phyloP scores from a whole-genome alignment of 2,888 invertebrate genomes.

The Ethmia dodecea region DNA sequence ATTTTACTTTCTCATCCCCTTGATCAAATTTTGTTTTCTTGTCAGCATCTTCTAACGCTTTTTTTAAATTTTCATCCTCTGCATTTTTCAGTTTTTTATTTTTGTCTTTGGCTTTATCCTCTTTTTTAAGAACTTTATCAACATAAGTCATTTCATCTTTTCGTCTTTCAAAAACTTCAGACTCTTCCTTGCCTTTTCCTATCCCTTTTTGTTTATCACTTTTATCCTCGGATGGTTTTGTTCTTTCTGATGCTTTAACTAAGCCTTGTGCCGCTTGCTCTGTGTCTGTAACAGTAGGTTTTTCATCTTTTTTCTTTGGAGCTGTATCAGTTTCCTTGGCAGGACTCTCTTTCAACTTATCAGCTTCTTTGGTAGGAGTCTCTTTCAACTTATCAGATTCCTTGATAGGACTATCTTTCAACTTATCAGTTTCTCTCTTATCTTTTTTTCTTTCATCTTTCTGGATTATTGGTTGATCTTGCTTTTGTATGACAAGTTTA shows the following conservation, averaged over 20 bases:
- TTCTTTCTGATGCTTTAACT: too few species aligned
- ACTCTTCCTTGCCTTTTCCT: too few species aligned
- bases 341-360: constrained; percentile 2
- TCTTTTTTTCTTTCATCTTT: constrained; percentile 8
- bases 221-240: too few species aligned
- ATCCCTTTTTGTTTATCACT: too few species aligned
- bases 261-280: too few species aligned
- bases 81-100: constrained; percentile 11
- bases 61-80: constrained; percentile 11
- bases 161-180: too few species aligned
- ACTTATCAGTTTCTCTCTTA: constrained; percentile 8
- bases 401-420: too few species aligned
- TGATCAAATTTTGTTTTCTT: too few species aligned
- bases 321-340: constrained; percentile 6
- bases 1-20: too few species aligned
- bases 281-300: constrained; percentile 3
- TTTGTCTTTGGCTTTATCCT: constrained; percentile 13
- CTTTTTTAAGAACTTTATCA: constrained; percentile 4
- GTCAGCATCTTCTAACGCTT: constrained; percentile 9
- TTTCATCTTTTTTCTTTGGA: constrained; percentile 11
- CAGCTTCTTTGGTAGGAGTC: constrained; percentile 5
- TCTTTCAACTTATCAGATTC: too few species aligned
- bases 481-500: background rate
- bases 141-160: background rate
- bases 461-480: constrained; percentile 1